Percentiles rank a stretch among this genome's conserved stretches.
These are phyloP conservation scores for Drosophila limbata DNA, from an alignment of 2,888 invertebrate genomes.

Conservation along the genomic window DNA sequence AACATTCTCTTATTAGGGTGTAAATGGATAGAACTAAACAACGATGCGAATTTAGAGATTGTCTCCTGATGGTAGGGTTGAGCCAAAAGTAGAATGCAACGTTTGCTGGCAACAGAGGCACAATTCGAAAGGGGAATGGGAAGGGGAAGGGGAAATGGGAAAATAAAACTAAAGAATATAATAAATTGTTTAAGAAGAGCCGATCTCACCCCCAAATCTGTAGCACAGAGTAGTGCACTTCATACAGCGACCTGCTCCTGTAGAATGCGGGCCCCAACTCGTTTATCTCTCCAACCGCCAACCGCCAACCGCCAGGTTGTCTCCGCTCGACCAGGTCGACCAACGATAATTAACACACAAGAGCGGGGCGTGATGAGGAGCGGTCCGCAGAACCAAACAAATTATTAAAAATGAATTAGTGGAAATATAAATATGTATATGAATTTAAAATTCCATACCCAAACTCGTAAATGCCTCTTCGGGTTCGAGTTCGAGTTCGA, in stretches of 20 bases:
- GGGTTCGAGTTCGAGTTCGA: constrained; percentile 23
- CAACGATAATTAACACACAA: constrained; percentile 74
- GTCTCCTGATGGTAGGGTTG: background rate
- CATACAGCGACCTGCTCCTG: constrained; percentile 64
- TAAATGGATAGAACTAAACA: background rate
- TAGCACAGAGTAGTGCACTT: constrained; percentile 25
- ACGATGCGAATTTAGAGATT: no score
- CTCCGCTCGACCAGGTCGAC: constrained; percentile 41
- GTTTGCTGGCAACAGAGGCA: constrained; percentile 2
- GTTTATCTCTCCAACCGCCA: constrained; percentile 67
- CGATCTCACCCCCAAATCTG: constrained; percentile 76
- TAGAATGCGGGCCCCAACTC: constrained; percentile 62
- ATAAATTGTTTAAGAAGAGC: constrained; percentile 72
- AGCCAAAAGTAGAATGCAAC: background rate
- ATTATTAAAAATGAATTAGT: constrained; percentile 84
- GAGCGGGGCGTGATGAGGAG: constrained; percentile 77
- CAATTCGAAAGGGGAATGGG: constrained; percentile 25
- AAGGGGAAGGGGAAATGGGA: constrained; percentile 8
- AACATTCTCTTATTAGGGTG: background rate
- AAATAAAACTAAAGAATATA: constrained; percentile 42
- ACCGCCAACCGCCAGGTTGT: constrained; percentile 64
- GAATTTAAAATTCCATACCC: constrained; percentile 69
- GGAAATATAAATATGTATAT: constrained; percentile 77
- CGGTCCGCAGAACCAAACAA: constrained; percentile 73
- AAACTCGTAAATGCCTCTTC: constrained; percentile 37